Evolutionary conservation across 2,888 invertebrate genomes (phyloP).

Genomic region (Aplocera efformata): DNA sequence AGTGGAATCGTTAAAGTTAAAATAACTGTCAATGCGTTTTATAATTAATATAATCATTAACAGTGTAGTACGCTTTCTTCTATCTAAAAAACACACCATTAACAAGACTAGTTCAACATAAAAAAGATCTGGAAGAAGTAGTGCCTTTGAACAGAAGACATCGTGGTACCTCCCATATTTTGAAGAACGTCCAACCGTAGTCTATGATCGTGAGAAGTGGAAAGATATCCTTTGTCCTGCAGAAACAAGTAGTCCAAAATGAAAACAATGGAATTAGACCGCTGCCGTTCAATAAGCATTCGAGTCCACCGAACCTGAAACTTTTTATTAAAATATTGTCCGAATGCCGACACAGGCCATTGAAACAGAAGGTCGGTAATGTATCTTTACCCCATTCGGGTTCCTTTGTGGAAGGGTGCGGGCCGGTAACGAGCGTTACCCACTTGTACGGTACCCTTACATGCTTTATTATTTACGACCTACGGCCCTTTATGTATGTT

Average conservation of each 20-base stretch:
- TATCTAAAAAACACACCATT: too few relatives aligned
- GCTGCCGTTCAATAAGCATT: constrained; percentile 21
- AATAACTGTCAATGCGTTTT: too few relatives aligned
- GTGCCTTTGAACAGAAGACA: too few relatives aligned
- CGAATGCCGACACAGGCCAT: constrained; percentile 47
- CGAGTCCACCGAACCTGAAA: constrained; percentile 38
- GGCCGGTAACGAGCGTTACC: constrained; percentile 68
- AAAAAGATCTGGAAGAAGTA: too few relatives aligned
- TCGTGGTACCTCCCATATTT: too few relatives aligned
- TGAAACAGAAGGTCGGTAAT: constrained; percentile 66
- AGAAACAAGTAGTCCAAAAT: neutral
- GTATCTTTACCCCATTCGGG: constrained; percentile 69
- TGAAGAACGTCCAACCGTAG: too few relatives aligned
- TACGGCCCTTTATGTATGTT: constrained; percentile 73
- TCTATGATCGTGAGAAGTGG: too few relatives aligned
- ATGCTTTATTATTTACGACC: constrained; percentile 78
- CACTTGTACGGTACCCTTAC: constrained; percentile 61
- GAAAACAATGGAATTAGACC: constrained; percentile 27
- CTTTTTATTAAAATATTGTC: constrained; percentile 55
- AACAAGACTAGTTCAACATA: too few relatives aligned
- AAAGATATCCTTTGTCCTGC: too few relatives aligned
- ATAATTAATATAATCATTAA: too few relatives aligned
- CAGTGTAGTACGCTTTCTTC: too few relatives aligned
- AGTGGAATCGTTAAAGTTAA: too few relatives aligned
- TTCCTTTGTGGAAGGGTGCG: constrained; percentile 68